Base-by-base conservation (phyloP, 1,140 invertebrate species). In the Macrobrachium nipponense region DNA sequence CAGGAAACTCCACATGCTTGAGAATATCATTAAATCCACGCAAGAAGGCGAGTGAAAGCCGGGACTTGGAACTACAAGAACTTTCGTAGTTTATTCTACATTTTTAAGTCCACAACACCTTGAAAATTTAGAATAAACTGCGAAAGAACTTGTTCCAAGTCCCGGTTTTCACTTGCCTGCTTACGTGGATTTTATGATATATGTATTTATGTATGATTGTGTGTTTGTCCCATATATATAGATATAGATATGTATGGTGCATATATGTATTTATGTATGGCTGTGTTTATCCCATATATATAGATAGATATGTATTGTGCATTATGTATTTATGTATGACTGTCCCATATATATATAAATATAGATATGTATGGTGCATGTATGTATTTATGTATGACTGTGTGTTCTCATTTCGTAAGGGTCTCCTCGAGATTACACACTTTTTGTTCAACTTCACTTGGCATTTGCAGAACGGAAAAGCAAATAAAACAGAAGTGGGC, bases 121-220 rank as follows among this genome's bases (percentile, higher is more conserved):
- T n/a, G n/a, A n/a, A n/a, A n/a, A n/a, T n/a, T n/a, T n/a, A n/a
- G n/a, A n/a, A n/a, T n/a, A n/a, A n/a, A n/a, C n/a, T n/a, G n/a
- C n/a, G n/a, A n/a, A n/a, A n/a, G n/a, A n/a, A n/a, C n/a, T n/a
- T 70, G 20, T 70, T 36, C 43, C 51, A 20, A 17, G 18, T 76
- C 20, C 59, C 8, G 27, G 43, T 36, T 6, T 75, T 8, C 44
- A 17, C 44, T 10, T 75, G 23, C 7, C 6, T 75, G 72, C 18
- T 18, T 75, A 43, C 8, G 36, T 11, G 11, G 12, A 51, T 76
- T 11, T n/a, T n/a, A n/a, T n/a, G n/a, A n/a, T n/a, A n/a, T n/a
- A n/a, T n/a, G n/a, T n/a, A n/a, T n/a, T n/a, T 51, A 51, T 76
- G 73, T 76, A 20, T 76, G 73, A 58, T 43, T 76, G 73, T 76